These are phyloP conservation scores for Anguilla obscura DNA, from an alignment of 2,797 vertebrate genomes.

Conservation along the genomic window DNA sequence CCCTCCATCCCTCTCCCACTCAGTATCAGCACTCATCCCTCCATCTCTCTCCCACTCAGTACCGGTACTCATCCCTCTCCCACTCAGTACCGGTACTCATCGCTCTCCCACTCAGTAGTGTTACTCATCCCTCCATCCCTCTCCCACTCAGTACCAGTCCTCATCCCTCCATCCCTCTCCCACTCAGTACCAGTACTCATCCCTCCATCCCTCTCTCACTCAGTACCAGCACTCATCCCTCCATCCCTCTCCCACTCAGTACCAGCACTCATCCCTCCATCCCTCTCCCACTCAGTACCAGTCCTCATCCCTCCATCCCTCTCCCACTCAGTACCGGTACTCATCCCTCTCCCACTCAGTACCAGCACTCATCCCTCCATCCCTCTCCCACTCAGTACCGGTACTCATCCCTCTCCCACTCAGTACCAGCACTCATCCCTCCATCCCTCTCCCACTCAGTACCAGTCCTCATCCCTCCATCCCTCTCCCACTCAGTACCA, in stretches of 20 bases:
- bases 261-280: background rate
- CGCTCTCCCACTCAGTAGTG: background rate
- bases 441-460: background rate
- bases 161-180: background rate
- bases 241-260: background rate
- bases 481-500: too few species aligned
- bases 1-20: too few species aligned
- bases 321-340: background rate
- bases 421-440: too few species aligned
- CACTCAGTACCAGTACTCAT: background rate
- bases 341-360: background rate
- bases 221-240: background rate
- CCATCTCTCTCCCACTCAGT: slow-evolving; percentile 1
- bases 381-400: background rate
- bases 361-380: background rate
- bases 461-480: slow-evolving; percentile 65
- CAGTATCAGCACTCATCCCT: background rate
- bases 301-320: background rate
- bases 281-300: background rate
- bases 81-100: too few species aligned
- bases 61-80: slow-evolving; percentile 62
- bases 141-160: background rate
- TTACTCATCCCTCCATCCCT: too few species aligned
- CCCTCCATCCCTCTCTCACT: background rate
- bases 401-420: background rate